A percentile compares a stretch with the other conserved stretches of the same genome.
Evolutionary conservation across 1,140 invertebrate species (phyloP).

Genomic region (Lordiphosa clarofinis): DNA sequence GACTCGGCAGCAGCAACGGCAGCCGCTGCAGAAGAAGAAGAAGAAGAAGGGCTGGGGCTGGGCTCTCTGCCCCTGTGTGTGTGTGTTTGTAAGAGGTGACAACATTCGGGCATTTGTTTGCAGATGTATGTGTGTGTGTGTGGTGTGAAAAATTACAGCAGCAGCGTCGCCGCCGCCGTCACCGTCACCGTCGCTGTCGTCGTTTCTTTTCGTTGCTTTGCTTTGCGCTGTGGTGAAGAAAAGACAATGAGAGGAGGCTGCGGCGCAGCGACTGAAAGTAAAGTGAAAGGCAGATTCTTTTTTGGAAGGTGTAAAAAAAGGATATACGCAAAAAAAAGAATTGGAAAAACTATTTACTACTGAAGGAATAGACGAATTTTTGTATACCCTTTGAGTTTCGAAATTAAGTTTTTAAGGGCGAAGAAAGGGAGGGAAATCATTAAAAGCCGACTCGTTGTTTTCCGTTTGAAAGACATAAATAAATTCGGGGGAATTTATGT

Average conservation of each 20-base stretch:
- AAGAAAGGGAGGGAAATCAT: too few relatives aligned
- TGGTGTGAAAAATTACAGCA: slow-evolving; percentile 75
- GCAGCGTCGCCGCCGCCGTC: slow-evolving; percentile 39
- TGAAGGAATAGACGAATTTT: too few relatives aligned
- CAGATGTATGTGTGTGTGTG: slow-evolving; percentile 16
- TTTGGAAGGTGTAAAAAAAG: not conserved
- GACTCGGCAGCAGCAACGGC: slow-evolving; percentile 3
- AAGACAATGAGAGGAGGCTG: slow-evolving; percentile 50
- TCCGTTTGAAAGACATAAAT: too few relatives aligned
- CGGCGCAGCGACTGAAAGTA: slow-evolving; percentile 24
- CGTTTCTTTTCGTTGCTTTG: slow-evolving; percentile 19
- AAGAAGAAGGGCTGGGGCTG: not conserved
- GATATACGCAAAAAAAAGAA: too few relatives aligned
- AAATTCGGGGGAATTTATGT: too few relatives aligned
- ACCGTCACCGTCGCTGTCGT: slow-evolving; percentile 3
- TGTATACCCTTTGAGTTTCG: too few relatives aligned
- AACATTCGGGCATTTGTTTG: slow-evolving; percentile 48
- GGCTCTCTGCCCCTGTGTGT: not conserved
- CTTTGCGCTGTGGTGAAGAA: slow-evolving; percentile 38
- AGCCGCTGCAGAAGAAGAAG: slow-evolving; percentile 1
- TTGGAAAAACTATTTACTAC: too few relatives aligned
- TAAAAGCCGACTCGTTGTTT: too few relatives aligned
- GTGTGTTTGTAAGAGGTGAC: slow-evolving; percentile 50
- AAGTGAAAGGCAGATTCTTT: slow-evolving; percentile 49
- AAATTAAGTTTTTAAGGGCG: too few relatives aligned